These are phyloP conservation scores for Philonicus albiceps DNA, from an alignment of 2,888 invertebrate species.

Conservation along the genomic window DNA sequence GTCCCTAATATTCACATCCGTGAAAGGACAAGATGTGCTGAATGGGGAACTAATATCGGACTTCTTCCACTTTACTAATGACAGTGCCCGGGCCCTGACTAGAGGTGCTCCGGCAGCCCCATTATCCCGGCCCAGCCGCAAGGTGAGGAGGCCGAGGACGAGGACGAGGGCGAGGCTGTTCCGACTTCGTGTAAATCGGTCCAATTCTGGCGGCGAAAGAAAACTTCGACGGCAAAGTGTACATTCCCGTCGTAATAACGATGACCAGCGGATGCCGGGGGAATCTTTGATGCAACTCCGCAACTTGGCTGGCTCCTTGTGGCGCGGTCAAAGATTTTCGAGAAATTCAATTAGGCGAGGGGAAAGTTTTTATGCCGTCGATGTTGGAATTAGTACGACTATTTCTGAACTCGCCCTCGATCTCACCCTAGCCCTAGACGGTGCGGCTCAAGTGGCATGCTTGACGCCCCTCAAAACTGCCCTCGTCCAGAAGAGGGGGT, in stretches of 20 bases:
- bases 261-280: background rate
- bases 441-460: background rate
- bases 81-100: background rate
- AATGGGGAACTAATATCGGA: constrained; percentile 36
- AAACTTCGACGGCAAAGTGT: constrained; percentile 33
- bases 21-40: constrained; percentile 30
- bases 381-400: background rate
- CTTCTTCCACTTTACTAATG: constrained; percentile 35
- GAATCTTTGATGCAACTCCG: constrained; percentile 31
- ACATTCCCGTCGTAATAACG: constrained; percentile 17
- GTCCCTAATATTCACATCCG: constrained; percentile 30
- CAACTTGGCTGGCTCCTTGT: background rate
- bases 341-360: constrained; percentile 23
- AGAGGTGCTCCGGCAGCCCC: background rate
- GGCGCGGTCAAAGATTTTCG: constrained; percentile 17
- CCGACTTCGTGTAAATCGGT: background rate
- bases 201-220: background rate
- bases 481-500: background rate
- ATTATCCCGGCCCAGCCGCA: background rate
- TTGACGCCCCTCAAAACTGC: background rate
- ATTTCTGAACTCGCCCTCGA: background rate
- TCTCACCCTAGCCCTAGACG: background rate
- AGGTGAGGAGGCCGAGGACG: background rate
- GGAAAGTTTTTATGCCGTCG: constrained; percentile 23
- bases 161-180: background rate